phyloP scores from a whole-genome alignment of 1,140 invertebrate species.

The Heliconius congener region DNA sequence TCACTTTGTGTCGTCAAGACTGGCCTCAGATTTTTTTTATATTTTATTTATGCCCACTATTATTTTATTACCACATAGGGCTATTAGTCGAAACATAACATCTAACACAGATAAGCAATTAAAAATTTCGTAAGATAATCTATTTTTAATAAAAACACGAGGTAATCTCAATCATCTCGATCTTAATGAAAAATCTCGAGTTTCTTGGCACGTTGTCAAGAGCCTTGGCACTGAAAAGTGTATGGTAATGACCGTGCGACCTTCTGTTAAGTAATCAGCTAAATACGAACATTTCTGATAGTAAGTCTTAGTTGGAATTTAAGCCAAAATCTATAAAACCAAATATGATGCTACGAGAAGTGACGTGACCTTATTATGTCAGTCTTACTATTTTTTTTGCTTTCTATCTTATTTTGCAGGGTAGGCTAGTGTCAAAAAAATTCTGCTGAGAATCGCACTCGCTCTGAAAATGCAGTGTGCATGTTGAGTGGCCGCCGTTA shows the following conservation, averaged over 20 bases:
- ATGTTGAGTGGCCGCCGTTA: no score
- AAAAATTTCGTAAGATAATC: neutral
- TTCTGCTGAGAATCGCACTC: no score
- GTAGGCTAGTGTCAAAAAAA: neutral
- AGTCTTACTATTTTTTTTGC: no score
- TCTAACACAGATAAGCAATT: neutral
- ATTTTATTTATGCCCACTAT: no score
- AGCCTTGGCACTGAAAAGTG: conserved; percentile 1
- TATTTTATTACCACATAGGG: no score
- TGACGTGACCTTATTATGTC: no score
- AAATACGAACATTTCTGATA: neutral
- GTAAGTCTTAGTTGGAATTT: neutral
- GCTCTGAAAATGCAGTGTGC: no score
- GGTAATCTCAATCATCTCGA: neutral
- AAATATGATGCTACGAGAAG: no score
- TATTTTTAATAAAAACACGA: neutral
- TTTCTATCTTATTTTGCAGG: no score
- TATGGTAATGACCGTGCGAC: neutral
- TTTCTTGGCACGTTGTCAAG: neutral
- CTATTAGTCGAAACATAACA: no score
- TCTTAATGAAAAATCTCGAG: neutral
- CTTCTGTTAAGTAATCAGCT: neutral
- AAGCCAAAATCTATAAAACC: neutral
- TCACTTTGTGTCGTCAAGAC: no score
- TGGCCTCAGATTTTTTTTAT: no score